Evolutionary conservation across 2,113 vertebrate species (phyloP).

Genomic region (zebrafish (Danio rerio)): DNA sequence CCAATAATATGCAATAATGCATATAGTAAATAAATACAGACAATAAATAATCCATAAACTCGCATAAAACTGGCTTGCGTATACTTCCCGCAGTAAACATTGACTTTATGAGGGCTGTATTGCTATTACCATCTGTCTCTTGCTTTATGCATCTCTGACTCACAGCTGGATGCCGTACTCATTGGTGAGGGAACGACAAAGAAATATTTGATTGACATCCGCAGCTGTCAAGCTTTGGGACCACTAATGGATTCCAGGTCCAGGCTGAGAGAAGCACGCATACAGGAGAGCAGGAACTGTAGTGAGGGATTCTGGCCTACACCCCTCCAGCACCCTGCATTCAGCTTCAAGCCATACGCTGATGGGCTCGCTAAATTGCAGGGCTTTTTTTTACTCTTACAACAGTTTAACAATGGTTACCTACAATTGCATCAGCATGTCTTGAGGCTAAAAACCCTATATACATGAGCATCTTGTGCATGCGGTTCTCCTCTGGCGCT

Average conservation of each 20-base stretch:
- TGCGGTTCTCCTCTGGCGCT: constrained; percentile 20
- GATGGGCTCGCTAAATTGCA: constrained; percentile 48
- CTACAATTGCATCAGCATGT: constrained; percentile 51
- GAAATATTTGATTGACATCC: constrained; percentile 40
- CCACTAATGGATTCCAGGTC: constrained; percentile 2
- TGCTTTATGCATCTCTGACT: constrained; percentile 30
- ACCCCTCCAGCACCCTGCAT: constrained; percentile 34
- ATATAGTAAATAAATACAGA: neutral
- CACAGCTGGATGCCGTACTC: constrained; percentile 38
- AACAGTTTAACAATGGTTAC: constrained; percentile 52
- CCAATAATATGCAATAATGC: neutral
- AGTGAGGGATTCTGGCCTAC: neutral
- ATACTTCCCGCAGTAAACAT: constrained; percentile 3
- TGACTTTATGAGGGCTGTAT: constrained; percentile 26
- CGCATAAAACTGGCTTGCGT: neutral
- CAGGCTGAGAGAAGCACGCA: neutral
- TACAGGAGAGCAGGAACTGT: neutral
- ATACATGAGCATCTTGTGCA: constrained; percentile 24
- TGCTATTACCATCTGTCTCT: constrained; percentile 36
- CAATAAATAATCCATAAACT: neutral
- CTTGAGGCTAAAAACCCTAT: constrained; percentile 44
- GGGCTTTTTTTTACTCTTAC: constrained; percentile 35
- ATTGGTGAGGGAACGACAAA: constrained; percentile 3
- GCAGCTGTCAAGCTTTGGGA: constrained; percentile 41
- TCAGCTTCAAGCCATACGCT: constrained; percentile 25